Base-by-base conservation (phyloP, 2,888 invertebrate genomes). In the Epinotia bilunana region DNA sequence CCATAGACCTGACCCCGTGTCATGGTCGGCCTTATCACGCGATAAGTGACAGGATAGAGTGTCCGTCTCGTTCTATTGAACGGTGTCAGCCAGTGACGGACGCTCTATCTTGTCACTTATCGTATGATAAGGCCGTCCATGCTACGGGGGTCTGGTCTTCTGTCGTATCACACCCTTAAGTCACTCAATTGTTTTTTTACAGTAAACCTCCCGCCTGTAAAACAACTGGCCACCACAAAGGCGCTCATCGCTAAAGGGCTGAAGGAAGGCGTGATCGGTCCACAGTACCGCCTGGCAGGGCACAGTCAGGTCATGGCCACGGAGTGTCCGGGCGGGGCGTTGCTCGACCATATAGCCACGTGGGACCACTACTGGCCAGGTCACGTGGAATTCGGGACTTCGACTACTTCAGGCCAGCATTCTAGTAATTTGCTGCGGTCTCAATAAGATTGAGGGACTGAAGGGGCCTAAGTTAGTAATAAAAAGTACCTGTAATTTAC, bases 241-340 rank as follows among this genome's bases (percentile, higher is more conserved):
- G 88, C 91, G 5, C 87, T 97, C 13, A 96, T 97, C 65, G 86
- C 88, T 0, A 92, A 89, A 49, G 97, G 96, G 4, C 88, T 96
- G 0, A 81, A 86, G 9, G 85, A 88, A 16, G 96, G 96, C 0
- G 91, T 92, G 79, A 95, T 97, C 64, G 87, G 90, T 12, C 83
- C 91, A 0, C 86, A 95, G 78, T 96, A 96, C 83, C 94, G 94
- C 73, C 87, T 97, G 53, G 89, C 96, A 18, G 97, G 96, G 0
- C 97, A 97, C 86, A 88, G 80, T 2, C 92, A 92, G 77, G 83
- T 85, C 2, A 86, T 83, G 85, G 20, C 80, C 0, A 97, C 97
- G 0, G 96, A 95, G 79, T 97, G 97, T 79, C 97, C 97, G 0
- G 97, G 97, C 0, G 91, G 90, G 3, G 90, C 94, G 0, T 90